Base-by-base conservation (phyloP, 2,113 vertebrate genomes). In the Mionectes macconnelli region DNA sequence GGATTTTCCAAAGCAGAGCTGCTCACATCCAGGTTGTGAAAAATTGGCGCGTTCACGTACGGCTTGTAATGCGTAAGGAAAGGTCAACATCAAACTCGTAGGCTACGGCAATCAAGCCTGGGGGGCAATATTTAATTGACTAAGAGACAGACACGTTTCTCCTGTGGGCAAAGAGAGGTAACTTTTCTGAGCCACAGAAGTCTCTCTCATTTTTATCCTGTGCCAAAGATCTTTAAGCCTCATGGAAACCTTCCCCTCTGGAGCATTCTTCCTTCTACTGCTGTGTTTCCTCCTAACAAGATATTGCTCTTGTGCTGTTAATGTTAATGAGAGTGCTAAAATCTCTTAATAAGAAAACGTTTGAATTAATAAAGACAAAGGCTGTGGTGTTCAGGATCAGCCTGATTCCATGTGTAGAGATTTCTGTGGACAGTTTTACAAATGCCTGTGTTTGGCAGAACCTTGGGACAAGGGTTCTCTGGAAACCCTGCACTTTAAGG, bases 261-360 rank as follows among this genome's bases (percentile, higher is more conserved):
- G 88, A 73, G 59, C 55, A 55, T 93, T 96, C 49, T 90, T 94
- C 67, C 90, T 96, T 96, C 93, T 28, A 24, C 53, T 95, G 33
- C 70, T 77, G 28, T 87, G 56, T 84, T 87, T 88, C n/a, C 39
- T 93, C 35, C 87, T 83, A 95, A 90, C 52, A 93, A 95, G 76
- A 86, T 79, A 89, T 59, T 89, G 84, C 86, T 96, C 24, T 19
- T 28, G 15, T 87, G 70, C 85, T 93, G 52, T 88, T 95, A 92
- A 92, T 82, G 53, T 87, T 96, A 94, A 94, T 90, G 53, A 90
- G 53, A 84, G 57, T 63, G 80, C 76, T 94, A 93, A 96, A 95
- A 94, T 79, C 33, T 84, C 79, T 80, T 93, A 88, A 44, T 92
- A 96, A 67, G 42, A 84, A 96, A 87, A 91, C 84, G 52, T 82